These are phyloP conservation scores for Mustela lutreola DNA, from an alignment of 2,113 vertebrate genomes.

Conservation along the genomic window DNA sequence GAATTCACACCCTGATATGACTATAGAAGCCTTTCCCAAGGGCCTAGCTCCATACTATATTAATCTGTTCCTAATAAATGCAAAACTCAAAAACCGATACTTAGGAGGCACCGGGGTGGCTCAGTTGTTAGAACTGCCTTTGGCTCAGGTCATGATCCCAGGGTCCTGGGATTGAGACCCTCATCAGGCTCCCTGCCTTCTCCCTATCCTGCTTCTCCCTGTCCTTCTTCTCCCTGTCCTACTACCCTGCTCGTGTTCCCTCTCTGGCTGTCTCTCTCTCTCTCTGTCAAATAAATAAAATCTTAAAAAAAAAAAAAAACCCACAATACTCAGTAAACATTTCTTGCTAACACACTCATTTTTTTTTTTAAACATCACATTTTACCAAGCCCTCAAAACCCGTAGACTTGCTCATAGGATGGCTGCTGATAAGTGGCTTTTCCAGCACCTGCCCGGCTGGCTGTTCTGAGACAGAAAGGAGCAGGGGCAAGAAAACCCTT, in stretches of 20 bases:
- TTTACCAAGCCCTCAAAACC: not conserved
- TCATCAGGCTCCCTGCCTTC: no score
- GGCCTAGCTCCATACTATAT: not conserved
- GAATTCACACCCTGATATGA: not conserved
- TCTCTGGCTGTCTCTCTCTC: no score
- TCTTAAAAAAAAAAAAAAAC: no score
- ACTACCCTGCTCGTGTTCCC: no score
- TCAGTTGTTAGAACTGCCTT: no score
- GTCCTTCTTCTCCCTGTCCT: no score
- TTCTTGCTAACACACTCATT: not conserved
- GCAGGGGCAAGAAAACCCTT: not conserved
- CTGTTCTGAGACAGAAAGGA: constrained; percentile 4
- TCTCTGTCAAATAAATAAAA: no score
- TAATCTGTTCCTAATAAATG: not conserved
- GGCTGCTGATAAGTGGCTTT: not conserved
- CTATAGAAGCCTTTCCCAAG: not conserved
- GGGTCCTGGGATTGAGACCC: no score
- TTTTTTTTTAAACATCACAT: not conserved
- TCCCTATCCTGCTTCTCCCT: no score
- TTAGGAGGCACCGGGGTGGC: not conserved
- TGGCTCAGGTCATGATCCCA: no score
- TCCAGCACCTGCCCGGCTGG: not conserved
- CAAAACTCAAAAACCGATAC: not conserved
- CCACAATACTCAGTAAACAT: not conserved
- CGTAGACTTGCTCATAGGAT: not conserved